These are phyloP conservation scores for Calephelis nemesis DNA, from an alignment of 1,140 invertebrate species.

Conservation along the genomic window DNA sequence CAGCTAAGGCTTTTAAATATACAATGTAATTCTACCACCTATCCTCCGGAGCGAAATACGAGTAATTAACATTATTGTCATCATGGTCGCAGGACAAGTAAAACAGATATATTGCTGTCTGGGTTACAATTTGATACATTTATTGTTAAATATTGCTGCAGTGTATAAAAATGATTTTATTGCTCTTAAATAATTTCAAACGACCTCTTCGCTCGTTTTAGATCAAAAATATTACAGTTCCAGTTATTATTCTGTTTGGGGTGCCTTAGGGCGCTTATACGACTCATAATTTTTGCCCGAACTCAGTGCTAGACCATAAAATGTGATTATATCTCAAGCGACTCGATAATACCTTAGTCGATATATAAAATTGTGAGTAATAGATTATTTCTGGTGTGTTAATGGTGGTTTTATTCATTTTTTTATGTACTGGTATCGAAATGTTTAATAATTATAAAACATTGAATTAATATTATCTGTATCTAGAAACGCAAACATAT, in stretches of 20 bases:
- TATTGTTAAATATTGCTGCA: not conserved
- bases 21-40: too few species aligned
- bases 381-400: conserved; percentile 56
- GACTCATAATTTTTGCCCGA: conserved; percentile 74
- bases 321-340: conserved; percentile 70
- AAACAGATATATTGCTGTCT: too few species aligned
- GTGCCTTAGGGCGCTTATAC: conserved; percentile 62
- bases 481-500: too few species aligned
- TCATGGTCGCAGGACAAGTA: too few species aligned
- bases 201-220: conserved; percentile 50
- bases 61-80: too few species aligned
- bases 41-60: too few species aligned
- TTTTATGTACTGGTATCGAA: too few species aligned
- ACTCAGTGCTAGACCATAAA: conserved; percentile 76
- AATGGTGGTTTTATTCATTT: not conserved
- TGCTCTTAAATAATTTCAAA: conserved; percentile 56
- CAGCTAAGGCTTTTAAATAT: too few species aligned
- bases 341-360: conserved; percentile 63
- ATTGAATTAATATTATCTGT: too few species aligned
- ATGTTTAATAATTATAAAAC: too few species aligned
- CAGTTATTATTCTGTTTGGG: conserved; percentile 62
- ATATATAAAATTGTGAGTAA: conserved; percentile 61
- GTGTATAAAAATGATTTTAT: conserved; percentile 32
- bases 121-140: not conserved
- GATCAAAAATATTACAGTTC: conserved; percentile 70